Base-by-base conservation (phyloP, 2,888 invertebrate species). In the Watsonalla binaria region DNA sequence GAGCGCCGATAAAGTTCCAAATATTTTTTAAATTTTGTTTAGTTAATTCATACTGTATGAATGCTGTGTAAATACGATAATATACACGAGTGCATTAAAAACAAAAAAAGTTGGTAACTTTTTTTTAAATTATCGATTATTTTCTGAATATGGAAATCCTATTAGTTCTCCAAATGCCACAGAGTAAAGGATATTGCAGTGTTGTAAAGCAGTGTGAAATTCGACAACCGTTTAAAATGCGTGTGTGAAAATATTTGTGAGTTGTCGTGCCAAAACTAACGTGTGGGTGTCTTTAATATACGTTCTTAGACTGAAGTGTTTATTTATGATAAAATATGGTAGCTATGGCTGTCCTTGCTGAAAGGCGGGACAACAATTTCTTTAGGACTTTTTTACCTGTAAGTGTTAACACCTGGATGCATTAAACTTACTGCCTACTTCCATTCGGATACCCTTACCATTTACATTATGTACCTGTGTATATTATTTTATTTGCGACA, bases 371-470 rank as follows among this genome's bases (percentile, higher is more conserved):
- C 65, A 87, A 86, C 73, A 82, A 83, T 63, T 90, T 80, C 67
- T 90, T 90, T 63, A 77, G 77, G 58, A 82, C 89, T 5, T 90
- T 90, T 67, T 71, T 90, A 64, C 90, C 90, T 66, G 90, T 90
- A 80, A 90, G 90, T 88, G 58, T 45, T n/a, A n/a, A n/a, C n/a
- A n/a, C n/a, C n/a, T n/a, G n/a, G n/a, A n/a, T n/a, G n/a, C n/a
- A n/a, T n/a, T n/a, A n/a, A n/a, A n/a, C n/a, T n/a, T n/a, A n/a
- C n/a, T n/a, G n/a, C n/a, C n/a, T n/a, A n/a, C n/a, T n/a, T n/a
- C n/a, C n/a, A n/a, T n/a, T n/a, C n/a, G n/a, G n/a, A n/a, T n/a
- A n/a, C n/a, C n/a, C n/a, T n/a, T n/a, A n/a, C n/a, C n/a, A n/a
- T n/a, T n/a, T n/a, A n/a, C n/a, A n/a, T n/a, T n/a, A n/a, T n/a